Evolutionary conservation across 2,797 vertebrate genomes (phyloP), one percentile per base, ranked within the genome.

Genomic region (Odontamblyopus rebecca): DNA sequence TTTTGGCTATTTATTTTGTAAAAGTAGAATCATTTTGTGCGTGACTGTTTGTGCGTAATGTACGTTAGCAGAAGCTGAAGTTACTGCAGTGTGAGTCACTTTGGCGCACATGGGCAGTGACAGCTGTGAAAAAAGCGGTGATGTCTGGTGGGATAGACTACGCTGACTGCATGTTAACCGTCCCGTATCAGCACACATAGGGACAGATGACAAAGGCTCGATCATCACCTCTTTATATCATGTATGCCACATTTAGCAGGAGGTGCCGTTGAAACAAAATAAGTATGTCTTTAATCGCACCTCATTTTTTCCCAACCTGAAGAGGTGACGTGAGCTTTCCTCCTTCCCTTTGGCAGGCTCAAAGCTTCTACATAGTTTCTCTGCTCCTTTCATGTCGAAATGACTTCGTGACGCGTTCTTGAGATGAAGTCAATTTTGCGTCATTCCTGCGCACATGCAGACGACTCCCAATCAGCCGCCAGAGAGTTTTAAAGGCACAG

Each of bases 31-130:
- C 77, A 77, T 57, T 41, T 61, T 56, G 70, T 90, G 88, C 87
- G 90, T 79, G 83, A 26, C 81, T n/a, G 76, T 74, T 87, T 69
- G 73, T 70, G 85, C 57, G 27, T 15, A 63, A 67, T 80, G 4
- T 93, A 92, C 92, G 90, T 92, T 88, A 88, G 86, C 85, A 85
- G 84, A 90, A 81, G 78, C 82, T 77, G 85, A 92, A 95, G 91
- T 94, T 94, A 85, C 94, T 95, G 94, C 94, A 95, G 94, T 94
- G 94, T 94, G 94, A 95, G 90, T 95, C 94, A 95, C 93, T 93
- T 93, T 93, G 87, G 92, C 92, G 92, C 93, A 93, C 93, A 93
- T 93, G 92, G 91, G 92, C 89, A 93, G 89, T 87, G 89, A 91
- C 92, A 90, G 83, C 79, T 83, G 87, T 82, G 80, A 72, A 74